Base-by-base conservation (phyloP, 2,113 vertebrate genomes). In the Carassius carassius region DNA sequence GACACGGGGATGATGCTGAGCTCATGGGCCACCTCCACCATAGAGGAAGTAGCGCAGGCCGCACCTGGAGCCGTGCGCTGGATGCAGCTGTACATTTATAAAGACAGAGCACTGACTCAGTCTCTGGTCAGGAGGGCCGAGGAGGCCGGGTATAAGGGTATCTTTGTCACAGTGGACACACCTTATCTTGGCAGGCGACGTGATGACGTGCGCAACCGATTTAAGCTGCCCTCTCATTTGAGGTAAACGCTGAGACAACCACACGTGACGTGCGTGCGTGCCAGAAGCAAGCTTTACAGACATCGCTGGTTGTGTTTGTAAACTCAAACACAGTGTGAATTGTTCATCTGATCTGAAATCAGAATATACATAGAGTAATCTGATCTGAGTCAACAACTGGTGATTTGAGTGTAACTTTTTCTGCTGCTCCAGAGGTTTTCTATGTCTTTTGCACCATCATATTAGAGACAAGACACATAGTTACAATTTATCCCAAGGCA, bases 1-100 rank as follows among this genome's bases (percentile, higher is more conserved):
- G 96, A 94, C 3, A 98, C 95, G 0, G 98, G 96, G 6, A 99
- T 99, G 98, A 98, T 98, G 97, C 92, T 99, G 89, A 99, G 98
- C 74, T 97, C 98, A 74, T 99, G 97, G 97, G 95, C 98, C 37
- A 99, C 98, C 2, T 96, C 96, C 4, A 96, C 96, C 1, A 95
- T 99, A 3, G 98, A 99, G 92, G 97, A 99, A 91, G 97, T 99
- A 77, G 94, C 95, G 0, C 89, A 92, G 29, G 95, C 95, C 0
- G 92, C 93, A 9, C 94, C 92, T 0, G 87, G 79, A 0, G 89
- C 84, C 0, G 90, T 94, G 3, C 94, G 82, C 1, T 99, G 97
- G 98, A 83, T 99, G 90, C 98, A 99, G 88, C 95, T 99, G 0
- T 99, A 99, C 23, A 93, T 99, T 80, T 99, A 99, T 89, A 98